Percentiles rank a stretch among this genome's conserved stretches.
Evolutionary conservation across 2,888 invertebrate species (phyloP).

Genomic region (Autographa pulchrina): DNA sequence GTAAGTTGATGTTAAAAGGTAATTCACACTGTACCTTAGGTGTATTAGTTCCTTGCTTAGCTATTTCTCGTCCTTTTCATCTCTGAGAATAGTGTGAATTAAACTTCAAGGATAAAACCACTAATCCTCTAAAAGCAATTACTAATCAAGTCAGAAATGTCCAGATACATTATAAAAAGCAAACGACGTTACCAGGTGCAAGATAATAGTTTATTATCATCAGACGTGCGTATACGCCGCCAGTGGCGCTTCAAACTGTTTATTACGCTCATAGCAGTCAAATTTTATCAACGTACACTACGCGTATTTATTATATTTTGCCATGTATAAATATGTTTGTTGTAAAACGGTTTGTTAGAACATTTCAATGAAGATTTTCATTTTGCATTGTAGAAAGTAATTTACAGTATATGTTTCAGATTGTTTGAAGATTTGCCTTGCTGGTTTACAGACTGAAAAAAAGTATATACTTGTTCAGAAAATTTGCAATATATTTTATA

Average conservation of each 20-base stretch:
- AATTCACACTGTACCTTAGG: no score
- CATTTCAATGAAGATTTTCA: neutral
- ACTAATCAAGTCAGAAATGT: neutral
- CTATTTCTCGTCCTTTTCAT: no score
- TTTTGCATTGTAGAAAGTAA: neutral
- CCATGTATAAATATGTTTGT: neutral
- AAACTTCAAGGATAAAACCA: no score
- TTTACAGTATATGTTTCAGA: no score
- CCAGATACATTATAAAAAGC: neutral
- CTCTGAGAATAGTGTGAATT: no score
- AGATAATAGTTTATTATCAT: neutral
- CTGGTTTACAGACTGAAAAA: constrained; percentile 47
- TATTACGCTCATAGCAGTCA: no score
- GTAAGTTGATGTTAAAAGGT: neutral
- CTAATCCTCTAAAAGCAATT: neutral
- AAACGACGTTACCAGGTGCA: neutral
- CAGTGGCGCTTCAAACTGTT: no score
- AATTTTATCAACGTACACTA: neutral
- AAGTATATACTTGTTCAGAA: constrained; percentile 26
- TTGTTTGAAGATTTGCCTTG: constrained; percentile 11
- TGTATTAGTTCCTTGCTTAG: no score
- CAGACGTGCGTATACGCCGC: no score
- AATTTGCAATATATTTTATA: constrained; percentile 19
- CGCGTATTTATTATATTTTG: neutral
- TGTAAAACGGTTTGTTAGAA: neutral